Percentiles rank a stretch among this genome's conserved stretches.
phyloP scores from a whole-genome alignment of 92 coral and sea anemone species.

The Parazoanthus atlanticus region DNA sequence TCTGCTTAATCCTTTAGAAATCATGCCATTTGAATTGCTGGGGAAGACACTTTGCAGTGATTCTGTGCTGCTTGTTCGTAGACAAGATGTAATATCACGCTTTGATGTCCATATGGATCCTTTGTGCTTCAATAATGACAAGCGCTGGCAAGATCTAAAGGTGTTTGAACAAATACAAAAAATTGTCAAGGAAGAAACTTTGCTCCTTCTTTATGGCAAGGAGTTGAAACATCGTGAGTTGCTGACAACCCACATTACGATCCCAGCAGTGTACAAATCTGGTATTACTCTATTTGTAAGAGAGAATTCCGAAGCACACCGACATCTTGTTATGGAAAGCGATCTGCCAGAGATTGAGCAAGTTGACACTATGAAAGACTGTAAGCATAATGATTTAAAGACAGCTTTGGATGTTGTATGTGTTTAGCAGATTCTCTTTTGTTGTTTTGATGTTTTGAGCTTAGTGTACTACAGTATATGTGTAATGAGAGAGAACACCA shows the following conservation, averaged over 20 bases:
- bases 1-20: slow-evolving; percentile 62
- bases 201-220: slow-evolving; percentile 67
- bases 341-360: slow-evolving; percentile 55
- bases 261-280: slow-evolving; percentile 82
- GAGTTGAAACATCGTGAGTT: slow-evolving; percentile 67
- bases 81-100: slow-evolving; percentile 66
- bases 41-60: slow-evolving; percentile 69
- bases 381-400: not conserved
- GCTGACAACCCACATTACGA: slow-evolving; percentile 56
- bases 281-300: slow-evolving; percentile 75
- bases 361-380: not conserved
- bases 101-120: slow-evolving; percentile 64
- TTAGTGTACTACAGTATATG: too few relatives aligned
- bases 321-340: slow-evolving; percentile 36
- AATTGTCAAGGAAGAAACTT: slow-evolving; percentile 67
- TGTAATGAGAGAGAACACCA: too few relatives aligned
- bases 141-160: slow-evolving; percentile 59
- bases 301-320: slow-evolving; percentile 55
- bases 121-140: slow-evolving; percentile 26
- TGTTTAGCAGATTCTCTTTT: not conserved
- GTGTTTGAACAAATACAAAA: slow-evolving; percentile 70
- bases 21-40: slow-evolving; percentile 50
- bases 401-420: not conserved
- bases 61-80: slow-evolving; percentile 68
- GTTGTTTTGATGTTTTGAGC: too few relatives aligned